Evolutionary conservation across 2,113 vertebrate species (phyloP).

Genomic region (Clarias gariepinus): DNA sequence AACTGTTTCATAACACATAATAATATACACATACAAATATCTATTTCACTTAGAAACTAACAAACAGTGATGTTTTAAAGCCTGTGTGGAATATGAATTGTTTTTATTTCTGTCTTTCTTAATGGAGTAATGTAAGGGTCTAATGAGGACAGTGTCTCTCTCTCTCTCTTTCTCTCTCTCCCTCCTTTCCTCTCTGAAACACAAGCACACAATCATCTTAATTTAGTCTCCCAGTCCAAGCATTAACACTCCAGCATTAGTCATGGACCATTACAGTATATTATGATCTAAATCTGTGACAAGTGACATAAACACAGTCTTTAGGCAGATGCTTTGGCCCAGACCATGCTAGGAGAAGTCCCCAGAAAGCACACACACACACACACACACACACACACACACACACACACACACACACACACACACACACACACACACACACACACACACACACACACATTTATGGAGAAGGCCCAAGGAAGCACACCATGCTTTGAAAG

Average conservation of each 20-base stretch:
- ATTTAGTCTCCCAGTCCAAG: neutral
- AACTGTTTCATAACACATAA: no score
- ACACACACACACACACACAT: constrained; percentile 19
- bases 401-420: neutral
- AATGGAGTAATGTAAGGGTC: constrained; percentile 3
- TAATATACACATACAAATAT: neutral
- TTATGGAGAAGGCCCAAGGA: neutral
- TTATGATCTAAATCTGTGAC: constrained; percentile 34
- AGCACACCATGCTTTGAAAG: neutral
- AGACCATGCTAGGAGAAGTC: neutral
- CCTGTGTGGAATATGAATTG: neutral
- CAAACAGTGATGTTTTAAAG: neutral
- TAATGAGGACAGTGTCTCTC: neutral
- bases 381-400: neutral
- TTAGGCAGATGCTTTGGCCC: constrained; percentile 31
- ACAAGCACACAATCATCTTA: constrained; percentile 19
- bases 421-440: neutral
- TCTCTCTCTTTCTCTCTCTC: neutral
- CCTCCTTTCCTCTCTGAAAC: neutral
- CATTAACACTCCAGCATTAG: constrained; percentile 12
- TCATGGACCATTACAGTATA: constrained; percentile 26
- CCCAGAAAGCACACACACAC: neutral
- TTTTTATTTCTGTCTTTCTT: neutral
- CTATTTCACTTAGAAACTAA: neutral
- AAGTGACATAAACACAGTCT: constrained; percentile 41